A percentile compares a stretch with the other conserved stretches of the same genome.
Conservation (phyloP, 2,888 invertebrate genomes). For the Crocallis elinguaria region DNA sequence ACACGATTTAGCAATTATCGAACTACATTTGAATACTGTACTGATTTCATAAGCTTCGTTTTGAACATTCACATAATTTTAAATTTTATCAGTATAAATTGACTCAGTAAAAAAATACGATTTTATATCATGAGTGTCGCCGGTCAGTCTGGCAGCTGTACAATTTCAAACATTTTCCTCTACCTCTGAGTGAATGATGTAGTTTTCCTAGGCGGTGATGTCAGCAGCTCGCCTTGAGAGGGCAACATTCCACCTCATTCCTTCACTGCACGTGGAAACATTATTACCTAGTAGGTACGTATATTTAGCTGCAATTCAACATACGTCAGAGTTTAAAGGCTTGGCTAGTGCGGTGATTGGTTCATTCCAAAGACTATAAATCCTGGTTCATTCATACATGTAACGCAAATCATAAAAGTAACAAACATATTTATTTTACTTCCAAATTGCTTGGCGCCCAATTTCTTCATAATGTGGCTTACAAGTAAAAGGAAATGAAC, state of each 20-base stretch:
- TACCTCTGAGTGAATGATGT: conserved; percentile 10
- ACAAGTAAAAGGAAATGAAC: no score
- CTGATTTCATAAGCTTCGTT: conserved; percentile 42
- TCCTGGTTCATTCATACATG: neutral
- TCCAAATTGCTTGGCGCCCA: neutral
- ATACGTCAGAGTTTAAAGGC: conserved; percentile 53
- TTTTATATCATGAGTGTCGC: conserved; percentile 5
- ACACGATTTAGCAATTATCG: conserved; percentile 56
- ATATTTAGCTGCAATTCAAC: conserved; percentile 59
- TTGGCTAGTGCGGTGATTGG: conserved; percentile 23
- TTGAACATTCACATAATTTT: conserved; percentile 31
- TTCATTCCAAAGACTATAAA: conserved; percentile 10
- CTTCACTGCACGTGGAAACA: conserved; percentile 59
- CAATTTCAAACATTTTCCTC: conserved; percentile 23
- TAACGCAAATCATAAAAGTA: neutral
- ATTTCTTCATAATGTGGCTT: neutral
- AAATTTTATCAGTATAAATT: neutral
- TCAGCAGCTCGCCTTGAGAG: conserved; percentile 68
- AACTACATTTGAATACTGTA: conserved; percentile 55
- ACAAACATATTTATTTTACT: neutral
- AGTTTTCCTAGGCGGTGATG: conserved; percentile 62
- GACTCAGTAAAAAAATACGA: conserved; percentile 5
- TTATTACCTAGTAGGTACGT: conserved; percentile 44
- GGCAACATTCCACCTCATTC: conserved; percentile 61
- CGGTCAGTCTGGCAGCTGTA: conserved; percentile 38